Evolutionary conservation across 2,888 invertebrate species (phyloP).

Genomic region (Adineta ricciae): DNA sequence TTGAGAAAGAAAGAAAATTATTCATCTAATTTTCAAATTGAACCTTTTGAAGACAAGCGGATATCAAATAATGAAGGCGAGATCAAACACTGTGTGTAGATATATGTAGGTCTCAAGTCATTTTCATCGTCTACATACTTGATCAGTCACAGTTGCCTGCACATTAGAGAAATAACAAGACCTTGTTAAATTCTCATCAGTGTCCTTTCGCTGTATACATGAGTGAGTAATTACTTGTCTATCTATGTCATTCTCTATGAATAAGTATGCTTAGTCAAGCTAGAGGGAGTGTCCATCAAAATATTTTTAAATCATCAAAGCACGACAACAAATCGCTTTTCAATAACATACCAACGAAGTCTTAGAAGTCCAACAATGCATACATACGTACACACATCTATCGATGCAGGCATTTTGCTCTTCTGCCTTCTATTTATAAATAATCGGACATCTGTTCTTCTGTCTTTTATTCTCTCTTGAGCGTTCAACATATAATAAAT

Average conservation of each 20-base stretch:
- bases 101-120: not conserved
- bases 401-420: no score
- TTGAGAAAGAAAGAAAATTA: not conserved
- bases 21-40: not conserved
- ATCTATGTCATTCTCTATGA: not conserved
- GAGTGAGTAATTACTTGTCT: not conserved
- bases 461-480: not conserved
- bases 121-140: not conserved
- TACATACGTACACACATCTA: not conserved
- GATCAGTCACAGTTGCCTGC: constrained; percentile 1
- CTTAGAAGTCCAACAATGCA: not conserved
- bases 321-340: not conserved
- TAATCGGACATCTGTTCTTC: not conserved
- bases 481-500: not conserved
- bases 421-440: not conserved
- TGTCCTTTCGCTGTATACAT: not conserved
- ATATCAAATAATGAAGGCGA: not conserved
- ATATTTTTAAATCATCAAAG: not conserved
- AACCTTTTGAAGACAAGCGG: not conserved
- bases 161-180: not conserved
- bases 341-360: not conserved
- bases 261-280: not conserved
- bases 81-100: not conserved
- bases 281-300: not conserved
- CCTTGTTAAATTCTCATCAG: constrained; percentile 11